Base-by-base conservation (phyloP, 2,113 vertebrate genomes). In the Panthera leo region DNA sequence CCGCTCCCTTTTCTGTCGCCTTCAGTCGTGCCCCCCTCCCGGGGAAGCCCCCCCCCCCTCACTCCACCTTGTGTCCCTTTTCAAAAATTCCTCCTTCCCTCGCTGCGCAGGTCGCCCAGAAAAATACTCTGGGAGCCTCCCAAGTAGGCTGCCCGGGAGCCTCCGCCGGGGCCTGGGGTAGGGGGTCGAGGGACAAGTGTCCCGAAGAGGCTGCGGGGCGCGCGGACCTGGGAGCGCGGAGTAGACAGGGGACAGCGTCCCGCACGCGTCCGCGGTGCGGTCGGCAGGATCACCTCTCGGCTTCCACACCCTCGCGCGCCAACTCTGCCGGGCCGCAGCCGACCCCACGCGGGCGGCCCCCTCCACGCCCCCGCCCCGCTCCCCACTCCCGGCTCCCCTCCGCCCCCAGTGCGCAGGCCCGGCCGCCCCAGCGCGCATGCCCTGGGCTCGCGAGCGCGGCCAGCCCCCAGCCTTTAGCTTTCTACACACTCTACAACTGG, bases 381-480 rank as follows among this genome's bases (percentile, higher is more conserved):
- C 5, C 36, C 36, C 2, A 27, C 61, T 83, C 76, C 71, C 19
- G 31, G 82, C 23, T 63, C 48, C 92, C 53, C 95, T 39, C 95
- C 97, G 45, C 97, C 97, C 95, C 96, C 94, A 97, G 92, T 97
- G 96, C 92, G 97, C 98, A 98, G 97, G 86, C 97, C 97, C 97
- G 82, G 92, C 89, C 73, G 75, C 97, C 92, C 86, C 98, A 85
- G 92, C 98, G 98, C 98, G 98, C 98, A 98, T 98, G 98, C 98
- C 98, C 97, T 97, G 96, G 90, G 97, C 98, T 98, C 96, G 92
- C 82, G 95, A 96, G 95, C 98, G 98, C 97, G 97, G 98, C 82
- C 95, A 67, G 97, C 97, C 98, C 97, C 96, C 97, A 97, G 97
- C 95, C 98, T 95, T 78, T 65, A 42, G 97, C 96, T 96, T 95